Percentiles rank a stretch among this genome's conserved stretches.
phyloP scores from a whole-genome alignment of 2,113 vertebrate genomes.

The Zosterops lateralis region DNA sequence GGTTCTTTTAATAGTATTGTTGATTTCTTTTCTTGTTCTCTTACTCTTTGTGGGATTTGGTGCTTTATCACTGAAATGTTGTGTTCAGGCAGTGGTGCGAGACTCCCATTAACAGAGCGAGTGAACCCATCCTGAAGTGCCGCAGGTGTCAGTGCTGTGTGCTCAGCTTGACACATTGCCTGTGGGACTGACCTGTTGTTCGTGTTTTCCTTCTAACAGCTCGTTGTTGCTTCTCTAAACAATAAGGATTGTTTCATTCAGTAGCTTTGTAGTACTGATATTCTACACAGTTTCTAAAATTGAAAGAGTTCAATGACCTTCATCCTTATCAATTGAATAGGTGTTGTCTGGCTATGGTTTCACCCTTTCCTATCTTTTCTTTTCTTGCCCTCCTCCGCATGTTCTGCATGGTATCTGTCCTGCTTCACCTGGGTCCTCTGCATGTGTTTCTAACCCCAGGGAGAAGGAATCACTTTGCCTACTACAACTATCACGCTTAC shows the following conservation, averaged over 20 bases:
- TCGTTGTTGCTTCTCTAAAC: constrained; percentile 31
- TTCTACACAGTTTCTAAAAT: constrained; percentile 2
- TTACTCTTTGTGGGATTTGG: neutral
- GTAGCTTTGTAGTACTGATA: constrained; percentile 1
- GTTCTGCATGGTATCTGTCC: constrained; percentile 76
- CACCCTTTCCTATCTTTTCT: constrained; percentile 86
- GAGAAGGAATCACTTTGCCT: constrained; percentile 97
- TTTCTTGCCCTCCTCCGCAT: constrained; percentile 74
- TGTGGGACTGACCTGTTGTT: constrained; percentile 27
- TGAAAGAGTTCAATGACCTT: constrained; percentile 19
- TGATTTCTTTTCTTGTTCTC: neutral
- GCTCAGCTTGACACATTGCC: neutral
- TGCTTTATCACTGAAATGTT: neutral
- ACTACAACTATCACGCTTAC: constrained; percentile 88
- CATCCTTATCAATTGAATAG: constrained; percentile 28
- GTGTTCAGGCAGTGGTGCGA: neutral
- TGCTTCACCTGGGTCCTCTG: constrained; percentile 88
- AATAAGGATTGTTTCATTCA: constrained; percentile 12
- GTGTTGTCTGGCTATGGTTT: constrained; percentile 77
- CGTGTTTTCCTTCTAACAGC: constrained; percentile 30
- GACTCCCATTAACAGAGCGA: neutral
- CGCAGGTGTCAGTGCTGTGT: neutral
- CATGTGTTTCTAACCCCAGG: constrained; percentile 87
- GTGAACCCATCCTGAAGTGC: neutral
- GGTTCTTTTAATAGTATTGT: neutral